These are phyloP conservation scores for Xylota sylvarum DNA, from an alignment of 2,888 invertebrate species.

Conservation along the genomic window DNA sequence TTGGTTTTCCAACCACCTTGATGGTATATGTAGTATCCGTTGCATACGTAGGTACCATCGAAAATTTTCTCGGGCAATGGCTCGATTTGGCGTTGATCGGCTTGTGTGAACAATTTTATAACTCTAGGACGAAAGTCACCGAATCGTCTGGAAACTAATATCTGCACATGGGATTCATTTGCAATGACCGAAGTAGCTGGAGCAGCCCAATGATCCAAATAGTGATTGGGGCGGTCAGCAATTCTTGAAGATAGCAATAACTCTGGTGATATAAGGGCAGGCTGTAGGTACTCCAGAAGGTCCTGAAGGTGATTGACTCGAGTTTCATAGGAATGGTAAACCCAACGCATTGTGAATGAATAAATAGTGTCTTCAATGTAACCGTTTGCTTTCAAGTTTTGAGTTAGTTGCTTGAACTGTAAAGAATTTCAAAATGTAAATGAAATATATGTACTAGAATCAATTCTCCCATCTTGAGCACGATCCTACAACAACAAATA, in stretches of 20 bases:
- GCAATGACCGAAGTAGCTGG: constrained; percentile 10
- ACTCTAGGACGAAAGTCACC: constrained; percentile 40
- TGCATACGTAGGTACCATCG: constrained; percentile 59
- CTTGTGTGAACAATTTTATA: constrained; percentile 36
- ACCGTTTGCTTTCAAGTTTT: constrained; percentile 17
- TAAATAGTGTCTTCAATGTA: constrained; percentile 44
- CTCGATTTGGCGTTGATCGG: constrained; percentile 21
- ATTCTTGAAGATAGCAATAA: constrained; percentile 45
- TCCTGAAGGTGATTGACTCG: constrained; percentile 56
- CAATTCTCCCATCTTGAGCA: too few species aligned
- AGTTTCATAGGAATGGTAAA: constrained; percentile 48
- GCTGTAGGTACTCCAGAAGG: constrained; percentile 49
- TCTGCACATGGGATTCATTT: constrained; percentile 30
- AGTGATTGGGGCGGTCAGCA: neutral
- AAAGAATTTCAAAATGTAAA: neutral
- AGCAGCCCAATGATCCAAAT: constrained; percentile 31
- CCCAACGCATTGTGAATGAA: constrained; percentile 64
- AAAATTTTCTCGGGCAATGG: constrained; percentile 34
- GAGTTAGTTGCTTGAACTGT: constrained; percentile 48
- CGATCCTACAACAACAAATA: too few species aligned
- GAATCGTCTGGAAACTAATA: constrained; percentile 56
- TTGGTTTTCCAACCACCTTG: constrained; percentile 72
- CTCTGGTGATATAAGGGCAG: constrained; percentile 53
- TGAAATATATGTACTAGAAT: neutral
- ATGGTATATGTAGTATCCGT: constrained; percentile 67